Conservation (phyloP, 2,888 invertebrate genomes). For the Metallyticus violacea region DNA sequence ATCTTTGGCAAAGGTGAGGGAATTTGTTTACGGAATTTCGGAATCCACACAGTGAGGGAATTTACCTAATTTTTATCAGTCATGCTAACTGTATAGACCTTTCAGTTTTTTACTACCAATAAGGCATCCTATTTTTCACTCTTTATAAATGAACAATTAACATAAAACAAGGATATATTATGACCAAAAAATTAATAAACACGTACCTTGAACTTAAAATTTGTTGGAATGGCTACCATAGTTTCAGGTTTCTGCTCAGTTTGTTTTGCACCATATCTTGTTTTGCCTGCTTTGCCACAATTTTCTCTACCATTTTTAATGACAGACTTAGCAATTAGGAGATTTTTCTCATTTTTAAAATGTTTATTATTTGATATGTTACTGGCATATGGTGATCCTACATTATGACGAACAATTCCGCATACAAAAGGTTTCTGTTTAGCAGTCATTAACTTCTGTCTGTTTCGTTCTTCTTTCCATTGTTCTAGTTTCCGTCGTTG, state of each 20-base stretch:
- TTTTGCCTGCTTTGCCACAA: neutral
- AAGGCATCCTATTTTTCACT: too few relatives aligned
- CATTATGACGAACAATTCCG: neutral
- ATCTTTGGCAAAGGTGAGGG: too few relatives aligned
- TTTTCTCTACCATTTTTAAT: neutral
- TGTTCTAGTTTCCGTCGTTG: neutral
- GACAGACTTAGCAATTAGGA: neutral
- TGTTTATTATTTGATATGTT: neutral
- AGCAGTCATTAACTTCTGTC: neutral
- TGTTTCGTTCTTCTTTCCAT: neutral
- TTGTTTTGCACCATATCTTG: neutral
- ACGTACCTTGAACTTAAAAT: neutral
- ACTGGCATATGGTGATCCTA: neutral
- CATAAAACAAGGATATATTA: too few relatives aligned
- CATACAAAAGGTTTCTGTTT: neutral
- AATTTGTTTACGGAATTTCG: too few relatives aligned
- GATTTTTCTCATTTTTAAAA: neutral
- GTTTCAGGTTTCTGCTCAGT: neutral
- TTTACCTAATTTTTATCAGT: too few relatives aligned
- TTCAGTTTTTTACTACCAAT: too few relatives aligned
- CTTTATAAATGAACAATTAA: too few relatives aligned
- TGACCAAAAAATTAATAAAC: too few relatives aligned
- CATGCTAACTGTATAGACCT: too few relatives aligned
- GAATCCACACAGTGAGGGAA: too few relatives aligned
- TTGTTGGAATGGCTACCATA: neutral